Evolutionary conservation across 2,113 vertebrate genomes (phyloP), one percentile per base, ranked within the genome.

Genomic region (Reinhardtius hippoglossoides): DNA sequence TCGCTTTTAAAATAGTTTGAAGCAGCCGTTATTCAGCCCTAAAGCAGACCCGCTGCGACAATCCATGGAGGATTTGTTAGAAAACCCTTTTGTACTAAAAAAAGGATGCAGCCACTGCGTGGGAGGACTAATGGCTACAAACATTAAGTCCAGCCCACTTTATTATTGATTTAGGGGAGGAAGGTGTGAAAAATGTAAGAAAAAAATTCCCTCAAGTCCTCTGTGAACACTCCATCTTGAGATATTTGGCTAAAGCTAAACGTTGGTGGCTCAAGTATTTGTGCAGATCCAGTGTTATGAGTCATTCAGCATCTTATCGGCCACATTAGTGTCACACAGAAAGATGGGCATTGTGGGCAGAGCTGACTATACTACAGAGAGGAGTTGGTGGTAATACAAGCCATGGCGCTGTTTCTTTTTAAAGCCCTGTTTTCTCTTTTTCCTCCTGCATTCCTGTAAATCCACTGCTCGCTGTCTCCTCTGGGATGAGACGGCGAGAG

Each of bases 391-490:
- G 90, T 82, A 89, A 89, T 48, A 75, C 56, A 90, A 88, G 81
- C 65, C 76, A 50, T 44, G 71, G 54, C 67, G 59, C 63, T 21
- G 83, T 69, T 89, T 89, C 80, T 89, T 89, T 91, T 90, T 92
- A 83, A 88, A 91, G 82, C 77, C 59, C 67, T 56, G 75, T 12
- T 85, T 83, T 81, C 70, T 68, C 74, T 87, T 83, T 83, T 76
- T 80, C 70, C 26, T 65, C 75, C 77, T 63, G 77, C 84, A 71
- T 88, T 90, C 88, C 89, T 88, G 90, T 87, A 90, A 90, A 84
- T 85, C 81, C 63, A 83, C 79, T 60, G 83, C 72, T 71, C 74
- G 20, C 61, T 2, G 37, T 63, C 82, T 88, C 87, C 90, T 82
- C 84, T 54, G 88, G 90, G 89, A 89, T 62, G 56, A 50, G 83